Conservation (phyloP, 2,797 vertebrate species). For the Lagorchestes hirsutus region DNA sequence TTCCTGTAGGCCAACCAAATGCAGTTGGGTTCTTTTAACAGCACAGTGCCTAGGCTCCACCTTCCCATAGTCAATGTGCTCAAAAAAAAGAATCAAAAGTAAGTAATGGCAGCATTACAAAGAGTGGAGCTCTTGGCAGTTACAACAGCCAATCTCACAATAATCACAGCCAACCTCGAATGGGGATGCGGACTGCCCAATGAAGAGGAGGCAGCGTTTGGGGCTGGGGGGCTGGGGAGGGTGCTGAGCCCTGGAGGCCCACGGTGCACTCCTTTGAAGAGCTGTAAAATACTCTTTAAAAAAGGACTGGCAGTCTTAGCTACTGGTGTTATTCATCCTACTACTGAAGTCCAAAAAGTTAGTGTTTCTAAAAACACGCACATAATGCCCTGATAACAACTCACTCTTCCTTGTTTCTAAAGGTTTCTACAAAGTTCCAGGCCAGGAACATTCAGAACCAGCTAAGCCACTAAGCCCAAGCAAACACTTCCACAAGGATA, state of each 20-base stretch:
- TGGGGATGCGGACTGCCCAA: not conserved
- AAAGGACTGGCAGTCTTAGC: too few species aligned
- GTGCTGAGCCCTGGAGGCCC: too few species aligned
- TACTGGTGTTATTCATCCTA: not conserved
- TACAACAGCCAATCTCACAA: not conserved
- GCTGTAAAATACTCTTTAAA: not conserved
- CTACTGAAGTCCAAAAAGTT: not conserved
- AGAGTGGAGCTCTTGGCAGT: not conserved
- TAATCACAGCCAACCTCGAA: not conserved
- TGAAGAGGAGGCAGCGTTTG: not conserved
- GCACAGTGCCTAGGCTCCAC: not conserved
- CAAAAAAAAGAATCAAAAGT: not conserved
- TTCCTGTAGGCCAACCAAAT: not conserved
- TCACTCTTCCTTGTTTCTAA: not conserved
- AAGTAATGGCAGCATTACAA: not conserved
- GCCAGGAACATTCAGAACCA: not conserved
- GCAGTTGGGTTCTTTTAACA: not conserved
- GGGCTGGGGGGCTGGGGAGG: not conserved
- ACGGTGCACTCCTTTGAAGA: not conserved
- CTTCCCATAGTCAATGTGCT: not conserved
- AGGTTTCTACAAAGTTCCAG: not conserved
- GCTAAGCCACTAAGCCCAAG: not conserved
- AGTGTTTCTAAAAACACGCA: not conserved
- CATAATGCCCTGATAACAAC: not conserved
- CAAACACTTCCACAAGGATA: not conserved